Percentiles rank a stretch among this genome's conserved stretches.
Evolutionary conservation across 2,888 invertebrate genomes (phyloP).

Genomic region (Leistus spinibarbis): DNA sequence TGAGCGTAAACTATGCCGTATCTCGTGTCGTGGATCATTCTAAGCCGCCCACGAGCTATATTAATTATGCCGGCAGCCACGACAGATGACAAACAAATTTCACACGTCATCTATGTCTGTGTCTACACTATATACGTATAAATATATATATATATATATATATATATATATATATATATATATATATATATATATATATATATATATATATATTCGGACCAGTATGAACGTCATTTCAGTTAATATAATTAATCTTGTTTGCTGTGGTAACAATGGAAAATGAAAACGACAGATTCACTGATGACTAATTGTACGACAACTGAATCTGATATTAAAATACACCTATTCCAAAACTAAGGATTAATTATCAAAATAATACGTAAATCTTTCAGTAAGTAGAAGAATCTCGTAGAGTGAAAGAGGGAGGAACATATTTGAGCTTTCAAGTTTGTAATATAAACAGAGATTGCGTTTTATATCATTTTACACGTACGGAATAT

Average conservation of each 20-base stretch:
- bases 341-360: neutral
- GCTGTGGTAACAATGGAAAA: slow-evolving; percentile 12
- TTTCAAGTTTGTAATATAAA: no score
- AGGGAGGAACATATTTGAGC: no score
- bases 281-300: slow-evolving; percentile 12
- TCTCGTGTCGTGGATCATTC: slow-evolving; percentile 1
- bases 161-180: no score
- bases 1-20: neutral
- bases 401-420: no score
- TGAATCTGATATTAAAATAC: slow-evolving; percentile 4
- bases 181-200: no score
- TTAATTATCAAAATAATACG: no score
- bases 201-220: no score
- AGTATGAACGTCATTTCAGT: slow-evolving; percentile 28
- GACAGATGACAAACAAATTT: slow-evolving; percentile 46
- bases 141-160: no score
- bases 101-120: slow-evolving; percentile 42
- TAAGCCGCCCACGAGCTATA: slow-evolving; percentile 15
- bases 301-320: slow-evolving; percentile 21
- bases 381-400: no score
- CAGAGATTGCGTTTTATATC: no score
- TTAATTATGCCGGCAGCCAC: slow-evolving; percentile 41
- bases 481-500: no score
- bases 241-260: slow-evolving; percentile 32
- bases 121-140: slow-evolving; percentile 20